Evolutionary conservation across 1,140 invertebrate species (phyloP).

Genomic region (Achroia grisella): DNA sequence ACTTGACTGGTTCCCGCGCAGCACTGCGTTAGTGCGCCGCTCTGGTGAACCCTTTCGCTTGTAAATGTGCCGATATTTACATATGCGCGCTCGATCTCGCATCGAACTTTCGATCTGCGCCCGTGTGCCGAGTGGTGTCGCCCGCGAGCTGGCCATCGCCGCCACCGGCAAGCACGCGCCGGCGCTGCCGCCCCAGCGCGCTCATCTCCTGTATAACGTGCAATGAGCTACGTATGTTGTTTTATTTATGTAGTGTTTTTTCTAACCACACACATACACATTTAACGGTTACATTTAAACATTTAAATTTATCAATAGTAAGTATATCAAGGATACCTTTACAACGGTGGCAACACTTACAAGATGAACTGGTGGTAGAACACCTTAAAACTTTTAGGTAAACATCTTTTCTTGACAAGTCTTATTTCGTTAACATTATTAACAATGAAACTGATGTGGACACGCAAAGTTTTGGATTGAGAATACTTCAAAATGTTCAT

Average conservation of each 20-base stretch:
- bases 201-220: constrained; percentile 56
- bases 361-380: too few species aligned
- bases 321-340: too few species aligned
- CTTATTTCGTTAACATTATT: too few species aligned
- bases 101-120: constrained; percentile 69
- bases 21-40: constrained; percentile 68
- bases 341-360: too few species aligned
- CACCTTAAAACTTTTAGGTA: too few species aligned
- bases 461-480: too few species aligned
- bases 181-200: constrained; percentile 54
- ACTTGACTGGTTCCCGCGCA: constrained; percentile 69
- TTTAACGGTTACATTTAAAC: too few species aligned
- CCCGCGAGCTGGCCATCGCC: constrained; percentile 30
- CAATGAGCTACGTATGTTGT: constrained; percentile 65
- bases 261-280: neutral
- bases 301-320: too few species aligned
- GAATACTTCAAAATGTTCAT: too few species aligned
- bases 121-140: constrained; percentile 39
- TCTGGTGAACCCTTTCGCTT: constrained; percentile 72
- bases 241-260: constrained; percentile 1
- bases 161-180: constrained; percentile 22
- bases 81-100: constrained; percentile 69
- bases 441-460: too few species aligned
- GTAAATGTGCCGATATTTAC: constrained; percentile 73
- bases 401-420: too few species aligned